Evolutionary conservation across 1,140 invertebrate species (phyloP).

Genomic region (Eumeta japonica): DNA sequence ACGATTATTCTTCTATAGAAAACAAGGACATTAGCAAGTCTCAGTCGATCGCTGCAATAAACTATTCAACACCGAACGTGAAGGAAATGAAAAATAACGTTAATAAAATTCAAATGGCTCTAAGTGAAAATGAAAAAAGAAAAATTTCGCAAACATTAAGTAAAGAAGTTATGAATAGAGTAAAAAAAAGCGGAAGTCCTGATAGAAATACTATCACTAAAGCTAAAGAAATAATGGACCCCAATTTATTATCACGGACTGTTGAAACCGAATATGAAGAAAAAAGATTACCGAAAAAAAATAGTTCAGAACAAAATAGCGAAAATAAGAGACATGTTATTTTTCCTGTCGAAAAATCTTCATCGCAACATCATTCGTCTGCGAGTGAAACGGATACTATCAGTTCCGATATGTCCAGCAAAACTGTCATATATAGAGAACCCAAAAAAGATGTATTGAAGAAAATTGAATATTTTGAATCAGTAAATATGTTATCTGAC

Average conservation of each 20-base stretch:
- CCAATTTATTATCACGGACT: too few species aligned
- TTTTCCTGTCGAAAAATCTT: slow-evolving; percentile 28
- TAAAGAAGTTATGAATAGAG: slow-evolving; percentile 68
- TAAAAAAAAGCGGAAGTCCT: slow-evolving; percentile 50
- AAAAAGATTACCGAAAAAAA: not conserved
- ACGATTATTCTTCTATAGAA: slow-evolving; percentile 20
- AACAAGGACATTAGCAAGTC: slow-evolving; percentile 49
- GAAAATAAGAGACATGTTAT: slow-evolving; percentile 25
- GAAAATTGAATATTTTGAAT: slow-evolving; percentile 80
- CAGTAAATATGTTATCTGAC: slow-evolving; percentile 41
- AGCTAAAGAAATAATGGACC: slow-evolving; percentile 25
- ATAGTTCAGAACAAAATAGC: too few species aligned
- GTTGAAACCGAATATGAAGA: slow-evolving; percentile 54
- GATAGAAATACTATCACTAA: slow-evolving; percentile 39
- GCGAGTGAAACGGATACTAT: slow-evolving; percentile 65
- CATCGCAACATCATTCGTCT: slow-evolving; percentile 36
- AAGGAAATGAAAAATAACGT: slow-evolving; percentile 54
- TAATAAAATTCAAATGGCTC: slow-evolving; percentile 49
- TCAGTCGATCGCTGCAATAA: slow-evolving; percentile 59
- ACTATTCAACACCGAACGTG: slow-evolving; percentile 36
- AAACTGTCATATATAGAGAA: slow-evolving; percentile 62
- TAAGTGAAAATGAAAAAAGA: slow-evolving; percentile 71
- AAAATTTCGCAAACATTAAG: slow-evolving; percentile 70
- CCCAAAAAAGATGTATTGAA: slow-evolving; percentile 63
- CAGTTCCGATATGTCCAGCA: slow-evolving; percentile 69